These are phyloP conservation scores for Caenorhabditis panamensis DNA, from an alignment of 2,888 invertebrate species.

Conservation along the genomic window DNA sequence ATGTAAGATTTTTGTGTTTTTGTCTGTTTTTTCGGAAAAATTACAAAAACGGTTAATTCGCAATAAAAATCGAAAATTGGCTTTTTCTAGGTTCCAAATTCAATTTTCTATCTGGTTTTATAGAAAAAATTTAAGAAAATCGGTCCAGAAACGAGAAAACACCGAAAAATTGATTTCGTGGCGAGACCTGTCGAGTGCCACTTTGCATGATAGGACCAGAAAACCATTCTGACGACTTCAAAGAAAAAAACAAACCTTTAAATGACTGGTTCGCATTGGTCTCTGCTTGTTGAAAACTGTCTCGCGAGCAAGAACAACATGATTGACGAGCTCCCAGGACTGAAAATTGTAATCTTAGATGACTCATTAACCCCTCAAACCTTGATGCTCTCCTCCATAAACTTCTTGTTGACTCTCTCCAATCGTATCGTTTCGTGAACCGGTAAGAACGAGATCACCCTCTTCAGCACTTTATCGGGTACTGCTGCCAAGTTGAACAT, in stretches of 20 bases:
- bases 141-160: too few relatives aligned
- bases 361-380: conserved; percentile 42
- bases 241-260: conserved; percentile 57
- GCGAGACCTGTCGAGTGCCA: too few relatives aligned
- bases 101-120: too few relatives aligned
- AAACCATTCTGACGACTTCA: neutral
- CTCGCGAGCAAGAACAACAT: conserved; percentile 68
- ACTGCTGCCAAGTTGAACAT: conserved; percentile 70
- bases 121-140: too few relatives aligned
- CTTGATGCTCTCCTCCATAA: conserved; percentile 78
- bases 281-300: conserved; percentile 71
- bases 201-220: too few relatives aligned
- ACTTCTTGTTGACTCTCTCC: conserved; percentile 79
- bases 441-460: conserved; percentile 74
- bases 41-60: too few relatives aligned
- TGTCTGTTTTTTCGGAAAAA: too few relatives aligned
- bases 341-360: conserved; percentile 47
- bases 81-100: too few relatives aligned
- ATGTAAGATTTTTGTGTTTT: too few relatives aligned
- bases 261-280: conserved; percentile 75
- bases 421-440: conserved; percentile 77
- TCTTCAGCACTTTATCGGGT: conserved; percentile 68
- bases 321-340: conserved; percentile 73
- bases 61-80: too few relatives aligned
- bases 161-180: too few relatives aligned